Base-by-base conservation (phyloP, 2,113 vertebrate genomes). In the Phasianus colchicus region DNA sequence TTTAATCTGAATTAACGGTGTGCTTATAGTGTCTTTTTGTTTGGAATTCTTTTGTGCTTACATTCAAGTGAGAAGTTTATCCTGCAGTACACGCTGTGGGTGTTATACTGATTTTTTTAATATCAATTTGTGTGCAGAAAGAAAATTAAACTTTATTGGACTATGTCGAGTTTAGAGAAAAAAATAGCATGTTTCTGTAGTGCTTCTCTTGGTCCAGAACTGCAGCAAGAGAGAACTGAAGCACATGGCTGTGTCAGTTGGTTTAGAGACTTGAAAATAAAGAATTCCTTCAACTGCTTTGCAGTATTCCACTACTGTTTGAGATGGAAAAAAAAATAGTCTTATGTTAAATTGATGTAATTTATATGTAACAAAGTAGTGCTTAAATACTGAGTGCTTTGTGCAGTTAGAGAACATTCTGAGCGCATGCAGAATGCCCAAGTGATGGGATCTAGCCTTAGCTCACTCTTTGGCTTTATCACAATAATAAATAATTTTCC, bases 331-430 rank as follows among this genome's bases (percentile, higher is more conserved):
- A 27, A 78, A 89, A 61, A 65, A n/a, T 0, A 25, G 8, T 45
- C 21, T 86, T 73, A 45, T 77, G 52, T 93, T 86, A 81, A 66
- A 50, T 16, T 11, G 22, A 38, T 67, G 55, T 86, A 65, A 67
- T 87, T 79, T 88, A 4, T 83, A 4, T 77, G 17, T 73, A 16
- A 29, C 21, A 66, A 32, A 30, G 3, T 66, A 8, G 36, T 70
- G n/a, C 65, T 92, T 75, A 92, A 89, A 65, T 92, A 55, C 61
- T 48, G 92, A 90, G 29, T 27, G 16, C 32, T 80, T 83, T 86
- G 19, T 85, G 36, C 78, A 58, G 48, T 91, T 89, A 40, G 32
- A 43, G 42, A 92, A 69, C 1, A 0, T n/a, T 50, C 11, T 60
- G n/a, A 77, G 13, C 32, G 16, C 32, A 45, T 74, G 18, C 64